Base-by-base conservation (phyloP, 2,888 invertebrate species). In the Allolobophora icterica region DNA sequence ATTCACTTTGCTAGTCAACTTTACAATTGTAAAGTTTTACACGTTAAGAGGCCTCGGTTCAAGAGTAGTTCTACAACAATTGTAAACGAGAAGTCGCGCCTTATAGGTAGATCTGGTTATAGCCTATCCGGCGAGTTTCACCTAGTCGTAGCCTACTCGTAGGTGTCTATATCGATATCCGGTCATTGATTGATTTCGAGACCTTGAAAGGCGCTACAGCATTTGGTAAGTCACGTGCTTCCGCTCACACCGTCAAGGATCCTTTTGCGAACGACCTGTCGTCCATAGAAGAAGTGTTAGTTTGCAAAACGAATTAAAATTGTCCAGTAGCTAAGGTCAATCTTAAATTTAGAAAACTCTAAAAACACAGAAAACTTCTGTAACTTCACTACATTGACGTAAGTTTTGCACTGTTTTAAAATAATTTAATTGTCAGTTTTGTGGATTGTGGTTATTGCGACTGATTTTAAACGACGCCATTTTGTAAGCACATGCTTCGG, bases 401-500 rank as follows among this genome's bases (percentile, higher is more conserved):
- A 87, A 87, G 38, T 87, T 87, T 35, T 15, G 30, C 34, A 38
- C 15, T 87, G 38, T 21, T 35, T 15, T 87, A 8, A 87, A 35
- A 19, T 87, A 24, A 19, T 19, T 87, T 38, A 24, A 0, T 84
- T 34, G 30, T 87, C 33, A 0, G 21, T 87, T 87, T 35, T 38
- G 33, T 38, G 13, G 35, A 5, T 35, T 87, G 71, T 71, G n/a
- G n/a, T 71, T 71, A 71, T n/a, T 71, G 71, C 71, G 71, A 71
- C 71, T 71, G 30, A 71, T 30, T 71, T 71, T 71, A n/a, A 71
- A n/a, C 71, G 34, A 87, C 87, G 87, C 87, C 87, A 87, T 87
- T 87, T 87, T 87, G 87, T 87, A n/a, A 87, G 87, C 87, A 87
- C 87, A 87, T 87, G 87, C 24, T 71, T 71, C n/a, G 4, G n/a